Evolutionary conservation across 2,113 vertebrate species (phyloP), one percentile per base, ranked within the genome.

Genomic region (Nothoprocta pentlandii): DNA sequence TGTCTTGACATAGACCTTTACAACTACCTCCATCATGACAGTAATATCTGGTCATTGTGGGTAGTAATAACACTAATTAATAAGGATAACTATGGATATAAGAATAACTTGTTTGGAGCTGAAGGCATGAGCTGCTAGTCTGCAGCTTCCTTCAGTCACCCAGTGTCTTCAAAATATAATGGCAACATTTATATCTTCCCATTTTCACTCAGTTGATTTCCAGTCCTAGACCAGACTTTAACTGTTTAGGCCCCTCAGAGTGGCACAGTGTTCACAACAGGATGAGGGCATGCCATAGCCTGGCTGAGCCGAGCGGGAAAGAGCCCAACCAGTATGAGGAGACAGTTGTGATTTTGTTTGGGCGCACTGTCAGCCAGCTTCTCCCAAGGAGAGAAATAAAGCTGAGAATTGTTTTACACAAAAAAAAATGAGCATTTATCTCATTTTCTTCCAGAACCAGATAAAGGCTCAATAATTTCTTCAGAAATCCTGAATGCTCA

Each of bases 361-460:
- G 67, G 36, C 39, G 34, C 34, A 12, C 42, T 76, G 49, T 74
- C 86, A 42, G 83, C 75, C 46, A 59, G 61, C 69, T 77, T 76
- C 49, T 90, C 30, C 61, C 84, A 80, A 68, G 80, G 20, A 74
- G 62, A 54, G 64, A 36, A 61, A 85, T 77, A 73, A 89, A 92
- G 21, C 75, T 78, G 46, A 42, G 34, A 74, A 74, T 83, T 93
- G 80, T 88, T 94, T 94, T 75, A 67, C 7, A 26, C 49, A 56
- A 34, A 54, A 89, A 92, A 81, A 92, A 81, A 51, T 7, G 58
- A 87, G 67, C 30, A 41, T 78, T 95, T 84, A 87, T 53, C 28
- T 86, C 25, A 3, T 34, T 85, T 85, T 90, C 41, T 85, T 70
- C 66, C 34, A 23, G 56, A 88, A 74, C 46, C 46, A 25, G 79